Evolutionary conservation across 1,140 invertebrate species (phyloP), one percentile per base, ranked within the genome.

Genomic region (Probaryconus sp.): DNA sequence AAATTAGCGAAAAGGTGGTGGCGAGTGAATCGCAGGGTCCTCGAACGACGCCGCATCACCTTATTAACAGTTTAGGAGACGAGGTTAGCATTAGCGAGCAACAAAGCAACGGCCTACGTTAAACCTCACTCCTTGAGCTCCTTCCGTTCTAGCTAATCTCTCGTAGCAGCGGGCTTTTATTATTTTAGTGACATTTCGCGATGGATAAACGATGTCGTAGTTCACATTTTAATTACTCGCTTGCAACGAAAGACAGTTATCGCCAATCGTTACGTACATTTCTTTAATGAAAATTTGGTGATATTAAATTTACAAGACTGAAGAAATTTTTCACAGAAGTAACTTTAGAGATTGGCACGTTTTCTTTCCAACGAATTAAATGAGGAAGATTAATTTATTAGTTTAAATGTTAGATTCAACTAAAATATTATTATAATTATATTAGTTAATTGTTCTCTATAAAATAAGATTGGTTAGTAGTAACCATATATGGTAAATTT

Each of bases 1-100:
- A 88, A 42, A 72, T 85, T 42, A 86, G 81, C 76, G 86, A 88
- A 64, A 87, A 83, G 81, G 81, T 88, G 81, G 81, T 88, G 56
- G 60, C 83, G 64, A 82, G 86, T 40, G 53, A 58, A 51, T 56
- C 78, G 3, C 38, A 68, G 26, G 73, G 69, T 30, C 73, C 81
- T 56, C 70, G 79, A 18, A 77, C 81, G 11, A 83, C 84, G 33
- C 84, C 83, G 4, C 79, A 83, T 76, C 84, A 87, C 70, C 79
- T 80, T 51, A 83, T 88, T 64, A 80, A 79, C 21, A 74, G 74
- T 68, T 69, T 80, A 47, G 71, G 65, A 65, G 69, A 79, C 53
- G 71, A 87, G 85, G 83, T 87, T 82, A 86, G 84, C 76, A 79
- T 65, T 68, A 81, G 80, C 61, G 81, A 85, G 47, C 77, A 80